phyloP scores from a whole-genome alignment of 2,113 vertebrate genomes.

The Bufo gargarizans region DNA sequence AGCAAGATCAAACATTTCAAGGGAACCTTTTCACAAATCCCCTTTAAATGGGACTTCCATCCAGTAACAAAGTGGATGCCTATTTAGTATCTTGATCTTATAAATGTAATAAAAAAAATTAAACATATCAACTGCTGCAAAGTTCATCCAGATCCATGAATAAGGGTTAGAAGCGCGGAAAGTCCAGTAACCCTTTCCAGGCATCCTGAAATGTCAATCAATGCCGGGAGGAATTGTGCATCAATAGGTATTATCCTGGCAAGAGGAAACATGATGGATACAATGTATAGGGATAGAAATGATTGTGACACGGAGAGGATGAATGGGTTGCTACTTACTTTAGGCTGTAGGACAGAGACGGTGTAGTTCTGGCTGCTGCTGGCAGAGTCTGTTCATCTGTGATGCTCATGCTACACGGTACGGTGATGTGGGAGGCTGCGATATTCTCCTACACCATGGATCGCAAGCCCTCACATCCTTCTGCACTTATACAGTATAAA shows the following conservation, averaged over 20 bases:
- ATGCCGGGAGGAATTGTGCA: background rate
- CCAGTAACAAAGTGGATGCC: background rate
- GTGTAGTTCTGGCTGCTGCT: background rate
- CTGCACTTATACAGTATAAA: background rate
- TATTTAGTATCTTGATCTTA: background rate
- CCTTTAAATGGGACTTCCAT: background rate
- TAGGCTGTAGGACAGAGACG: background rate
- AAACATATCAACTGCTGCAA: no score
- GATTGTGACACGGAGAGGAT: background rate
- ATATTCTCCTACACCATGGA: background rate
- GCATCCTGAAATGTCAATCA: background rate
- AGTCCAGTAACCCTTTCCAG: background rate
- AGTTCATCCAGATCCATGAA: no score
- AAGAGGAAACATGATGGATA: background rate
- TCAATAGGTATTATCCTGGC: no score
- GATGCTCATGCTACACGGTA: background rate
- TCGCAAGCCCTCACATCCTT: background rate
- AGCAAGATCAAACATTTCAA: background rate
- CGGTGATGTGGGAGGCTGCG: slow-evolving; percentile 2
- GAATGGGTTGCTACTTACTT: slow-evolving; percentile 1
- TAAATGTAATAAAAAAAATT: no score
- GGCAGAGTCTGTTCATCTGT: background rate
- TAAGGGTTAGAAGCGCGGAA: no score
- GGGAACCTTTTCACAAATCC: background rate
- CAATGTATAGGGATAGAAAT: background rate